Conservation (phyloP, 2,113 vertebrate species). For the Solenodon paradoxus region DNA sequence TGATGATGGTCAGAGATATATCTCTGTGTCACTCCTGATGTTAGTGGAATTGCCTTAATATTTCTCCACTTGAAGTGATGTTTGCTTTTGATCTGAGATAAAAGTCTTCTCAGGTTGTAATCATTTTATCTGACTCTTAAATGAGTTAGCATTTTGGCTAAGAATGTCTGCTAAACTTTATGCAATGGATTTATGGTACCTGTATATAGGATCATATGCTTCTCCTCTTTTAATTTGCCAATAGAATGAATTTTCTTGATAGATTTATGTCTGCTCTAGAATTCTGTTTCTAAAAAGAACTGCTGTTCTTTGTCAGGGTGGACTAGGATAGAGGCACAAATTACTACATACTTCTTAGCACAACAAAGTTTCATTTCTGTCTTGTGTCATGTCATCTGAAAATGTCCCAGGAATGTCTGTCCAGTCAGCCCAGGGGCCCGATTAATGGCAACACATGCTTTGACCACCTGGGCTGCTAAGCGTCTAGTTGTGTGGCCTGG, state of each 20-base stretch:
- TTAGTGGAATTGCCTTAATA: neutral
- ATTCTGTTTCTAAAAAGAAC: neutral
- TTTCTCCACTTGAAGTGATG: neutral
- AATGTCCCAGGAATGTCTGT: too few species aligned
- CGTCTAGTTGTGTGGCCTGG: neutral
- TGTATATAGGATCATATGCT: neutral
- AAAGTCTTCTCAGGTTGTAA: neutral
- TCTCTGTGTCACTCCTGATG: neutral
- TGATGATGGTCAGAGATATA: neutral
- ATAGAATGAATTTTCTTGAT: neutral
- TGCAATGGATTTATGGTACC: neutral
- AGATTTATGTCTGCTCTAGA: neutral
- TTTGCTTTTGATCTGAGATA: neutral
- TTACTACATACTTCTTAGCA: neutral
- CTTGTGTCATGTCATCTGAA: neutral
- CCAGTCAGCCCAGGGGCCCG: neutral
- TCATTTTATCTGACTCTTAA: neutral
- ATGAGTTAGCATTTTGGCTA: neutral
- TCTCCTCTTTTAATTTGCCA: neutral
- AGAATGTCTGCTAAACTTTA: neutral
- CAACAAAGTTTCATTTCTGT: neutral
- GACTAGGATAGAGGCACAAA: neutral
- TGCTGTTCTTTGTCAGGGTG: neutral
- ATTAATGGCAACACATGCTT: too few species aligned
- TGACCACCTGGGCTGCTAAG: neutral